A percentile compares a stretch with the other conserved stretches of the same genome.
Evolutionary conservation across 2,888 invertebrate genomes (phyloP).

Genomic region (Hoplodrina ambigua): DNA sequence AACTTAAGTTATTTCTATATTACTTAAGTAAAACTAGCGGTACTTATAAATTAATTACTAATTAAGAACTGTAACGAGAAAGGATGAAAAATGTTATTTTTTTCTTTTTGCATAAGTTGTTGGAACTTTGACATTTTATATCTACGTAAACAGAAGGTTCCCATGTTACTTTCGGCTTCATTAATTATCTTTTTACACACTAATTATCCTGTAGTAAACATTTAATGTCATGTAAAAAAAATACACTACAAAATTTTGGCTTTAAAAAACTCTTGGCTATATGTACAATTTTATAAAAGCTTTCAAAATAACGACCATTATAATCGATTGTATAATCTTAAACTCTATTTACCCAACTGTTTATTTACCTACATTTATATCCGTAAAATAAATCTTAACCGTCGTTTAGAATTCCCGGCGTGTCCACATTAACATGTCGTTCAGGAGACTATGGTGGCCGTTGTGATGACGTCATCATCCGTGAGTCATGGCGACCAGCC

Average conservation of each 20-base stretch:
- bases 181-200: no score
- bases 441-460: conserved; percentile 53
- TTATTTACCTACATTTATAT: conserved; percentile 32
- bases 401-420: conserved; percentile 39
- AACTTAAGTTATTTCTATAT: not conserved
- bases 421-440: conserved; percentile 56
- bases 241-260: no score
- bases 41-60: not conserved
- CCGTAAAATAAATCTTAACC: conserved; percentile 31
- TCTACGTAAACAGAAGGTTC: no score
- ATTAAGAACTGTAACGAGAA: not conserved
- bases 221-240: no score
- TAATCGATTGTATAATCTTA: conserved; percentile 8
- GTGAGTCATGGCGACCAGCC: conserved; percentile 60
- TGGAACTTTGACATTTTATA: no score
- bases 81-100: no score
- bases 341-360: not conserved
- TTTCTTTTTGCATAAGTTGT: no score
- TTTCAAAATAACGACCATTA: conserved; percentile 10
- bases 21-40: not conserved
- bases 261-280: no score
- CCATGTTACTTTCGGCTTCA: no score
- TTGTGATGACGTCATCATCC: conserved; percentile 72
- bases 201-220: no score
- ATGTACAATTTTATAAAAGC: no score